Evolutionary conservation across 1,140 invertebrate genomes (phyloP), one percentile per base, ranked within the genome.

Genomic region (Mycetomoellerius zeteki): DNA sequence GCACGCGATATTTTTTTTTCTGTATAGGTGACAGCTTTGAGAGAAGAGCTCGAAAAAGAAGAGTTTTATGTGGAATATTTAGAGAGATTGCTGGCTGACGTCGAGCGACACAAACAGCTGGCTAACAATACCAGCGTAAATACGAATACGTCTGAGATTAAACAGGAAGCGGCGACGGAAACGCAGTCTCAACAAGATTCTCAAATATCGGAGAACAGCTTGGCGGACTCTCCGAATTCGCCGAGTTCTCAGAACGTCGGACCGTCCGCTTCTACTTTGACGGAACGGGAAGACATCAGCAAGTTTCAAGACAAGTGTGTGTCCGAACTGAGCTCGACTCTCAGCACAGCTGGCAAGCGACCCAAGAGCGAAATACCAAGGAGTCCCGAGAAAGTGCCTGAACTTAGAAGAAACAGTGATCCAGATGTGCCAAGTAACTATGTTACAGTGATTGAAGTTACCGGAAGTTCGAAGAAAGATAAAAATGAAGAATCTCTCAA

Each of bases 41-140:
- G 97, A 93, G 97, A 98, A 92, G 98, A 98, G 95, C 95, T 98
- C 47, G 97, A 98, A 92, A 98, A 98, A 93, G 98, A 98, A 95
- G 97, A 98, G 93, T 97, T 98, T 92, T 98, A 98, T 92, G 98
- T 98, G 8, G 97, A 98, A 93, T 98, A 98, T 95, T 96, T 99
- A 88, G 98, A 98, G 94, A 96, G 97, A 80, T 94, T 98, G 58
- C 93, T 99, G 24, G 97, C 97, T 71, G 98, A 98, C 95, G 97
- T 98, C 10, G 97, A 98, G 90, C 97, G 97, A 89, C 97, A 97
- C 90, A 97, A 97, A 76, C 92, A 93, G 82, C 80, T 94, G 43
- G 91, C 94, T n/a, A 94, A 93, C 64, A 93, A 86, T 69, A 88
- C 91, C 10, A 67, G 47, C 58, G 33, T 30, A 19, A 77, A 12